phyloP scores from a whole-genome alignment of 2,797 vertebrate genomes.

The Otus scops region DNA sequence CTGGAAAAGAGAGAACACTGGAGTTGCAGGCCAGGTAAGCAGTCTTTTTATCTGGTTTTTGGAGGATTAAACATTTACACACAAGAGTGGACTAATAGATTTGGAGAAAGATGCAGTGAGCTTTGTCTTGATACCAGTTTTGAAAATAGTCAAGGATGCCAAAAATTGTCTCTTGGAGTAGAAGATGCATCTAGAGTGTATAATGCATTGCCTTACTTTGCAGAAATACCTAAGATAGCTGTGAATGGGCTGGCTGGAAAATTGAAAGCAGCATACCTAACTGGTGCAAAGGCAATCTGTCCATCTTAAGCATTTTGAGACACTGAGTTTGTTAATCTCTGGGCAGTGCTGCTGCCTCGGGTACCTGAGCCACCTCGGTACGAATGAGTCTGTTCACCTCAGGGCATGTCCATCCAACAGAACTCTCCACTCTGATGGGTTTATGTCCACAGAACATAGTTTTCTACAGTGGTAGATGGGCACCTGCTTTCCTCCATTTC shows the following conservation, averaged over 20 bases:
- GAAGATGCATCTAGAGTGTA: not conserved
- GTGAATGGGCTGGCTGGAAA: not conserved
- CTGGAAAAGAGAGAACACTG: conserved; percentile 92
- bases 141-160: not conserved
- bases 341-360: not conserved
- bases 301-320: not conserved
- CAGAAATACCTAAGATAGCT: not conserved
- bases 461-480: not conserved
- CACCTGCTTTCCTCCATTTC: not conserved
- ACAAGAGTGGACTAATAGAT: not conserved
- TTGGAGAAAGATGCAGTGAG: not conserved
- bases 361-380: not conserved
- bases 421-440: not conserved
- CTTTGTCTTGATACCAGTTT: not conserved
- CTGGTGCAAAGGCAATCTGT: not conserved
- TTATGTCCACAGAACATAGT: not conserved
- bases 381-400: not conserved
- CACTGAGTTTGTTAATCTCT: not conserved
- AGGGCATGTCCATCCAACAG: not conserved
- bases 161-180: not conserved
- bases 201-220: not conserved
- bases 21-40: conserved; percentile 93
- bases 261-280: fast-evolving
- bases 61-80: not conserved
- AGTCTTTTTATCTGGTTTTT: not conserved